Base-by-base conservation (phyloP, 92 coral and sea anemone genomes). In the Diadumene lineata region DNA sequence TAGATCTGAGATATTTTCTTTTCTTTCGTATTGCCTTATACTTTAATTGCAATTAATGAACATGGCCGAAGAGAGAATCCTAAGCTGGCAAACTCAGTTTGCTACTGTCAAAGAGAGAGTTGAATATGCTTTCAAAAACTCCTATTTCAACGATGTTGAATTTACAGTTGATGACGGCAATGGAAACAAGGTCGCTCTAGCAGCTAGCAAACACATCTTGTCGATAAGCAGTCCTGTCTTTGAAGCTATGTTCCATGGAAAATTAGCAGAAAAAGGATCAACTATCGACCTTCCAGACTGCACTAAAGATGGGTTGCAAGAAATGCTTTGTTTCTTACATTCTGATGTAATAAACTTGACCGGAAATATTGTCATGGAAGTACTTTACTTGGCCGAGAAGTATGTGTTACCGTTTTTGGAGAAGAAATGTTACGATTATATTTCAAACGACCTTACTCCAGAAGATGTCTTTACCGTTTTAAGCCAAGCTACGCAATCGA, bases 191-290 rank as follows among this genome's bases (percentile, higher is more conserved):
- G 43, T 68, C 61, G 58, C 22, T 19, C 23, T 78, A 26, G 55
- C 83, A 23, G 83, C 74, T 17, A 76, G 69, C 68, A 78, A 69
- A 26, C 69, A 55, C 76, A 34, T 78, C 16, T 43, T 78, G 68
- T 68, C 83, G 23, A 29, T 56, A 50, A 68, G 83, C 28, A 78
- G 83, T 69, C 77, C 83, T 28, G 76, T 78, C 53, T 78, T 78
- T 50, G 66, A 56, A 26, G 68, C 83, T 51, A 68, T 68, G 83
- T 78, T 78, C 34, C 46, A 56, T 32, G 83, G 83, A 18, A 1
- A 68, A 10, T 34, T 78, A 34, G 75, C 83, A 23, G 83, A 78
- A 43, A 68, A 25, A 33, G 27, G 32, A 50, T 44, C 65, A 57
- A 31, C 64, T 33, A 57, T 78, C 50, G 64, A 78, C 0, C 79